These are phyloP conservation scores for Galagoides demidoff DNA, from an alignment of 2,797 vertebrate species.

Conservation along the genomic window DNA sequence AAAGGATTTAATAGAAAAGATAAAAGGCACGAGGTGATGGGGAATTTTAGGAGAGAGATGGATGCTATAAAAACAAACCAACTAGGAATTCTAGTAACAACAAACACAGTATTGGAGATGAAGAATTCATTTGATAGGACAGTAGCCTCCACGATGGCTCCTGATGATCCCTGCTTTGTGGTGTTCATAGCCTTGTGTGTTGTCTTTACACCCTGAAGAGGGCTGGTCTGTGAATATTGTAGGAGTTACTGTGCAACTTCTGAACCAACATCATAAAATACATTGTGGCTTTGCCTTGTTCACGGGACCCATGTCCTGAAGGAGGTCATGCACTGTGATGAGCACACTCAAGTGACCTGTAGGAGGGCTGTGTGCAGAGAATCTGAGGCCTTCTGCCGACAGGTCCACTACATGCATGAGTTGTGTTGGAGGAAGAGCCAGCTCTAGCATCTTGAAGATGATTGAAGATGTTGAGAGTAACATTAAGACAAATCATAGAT, in stretches of 20 bases:
- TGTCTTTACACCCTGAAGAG: neutral
- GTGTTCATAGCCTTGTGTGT: neutral
- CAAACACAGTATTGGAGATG: neutral
- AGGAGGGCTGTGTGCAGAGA: neutral
- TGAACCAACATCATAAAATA: neutral
- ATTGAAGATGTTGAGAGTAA: neutral
- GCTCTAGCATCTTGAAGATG: neutral
- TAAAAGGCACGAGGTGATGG: neutral
- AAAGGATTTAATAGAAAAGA: neutral
- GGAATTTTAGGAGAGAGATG: neutral
- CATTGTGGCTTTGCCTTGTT: neutral
- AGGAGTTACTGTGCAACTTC: neutral
- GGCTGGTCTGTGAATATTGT: neutral
- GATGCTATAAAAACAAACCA: neutral
- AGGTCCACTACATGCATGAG: neutral
- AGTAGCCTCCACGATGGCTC: neutral
- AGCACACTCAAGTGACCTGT: neutral
- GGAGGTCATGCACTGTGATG: neutral
- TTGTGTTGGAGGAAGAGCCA: neutral
- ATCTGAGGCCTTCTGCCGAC: neutral
- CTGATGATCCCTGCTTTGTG: neutral
- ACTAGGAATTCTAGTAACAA: neutral
- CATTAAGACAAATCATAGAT: neutral
- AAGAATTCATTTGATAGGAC: neutral
- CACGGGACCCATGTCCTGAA: neutral